phyloP scores from a whole-genome alignment of 2,888 invertebrate genomes.

The Macrophya alboannulata region DNA sequence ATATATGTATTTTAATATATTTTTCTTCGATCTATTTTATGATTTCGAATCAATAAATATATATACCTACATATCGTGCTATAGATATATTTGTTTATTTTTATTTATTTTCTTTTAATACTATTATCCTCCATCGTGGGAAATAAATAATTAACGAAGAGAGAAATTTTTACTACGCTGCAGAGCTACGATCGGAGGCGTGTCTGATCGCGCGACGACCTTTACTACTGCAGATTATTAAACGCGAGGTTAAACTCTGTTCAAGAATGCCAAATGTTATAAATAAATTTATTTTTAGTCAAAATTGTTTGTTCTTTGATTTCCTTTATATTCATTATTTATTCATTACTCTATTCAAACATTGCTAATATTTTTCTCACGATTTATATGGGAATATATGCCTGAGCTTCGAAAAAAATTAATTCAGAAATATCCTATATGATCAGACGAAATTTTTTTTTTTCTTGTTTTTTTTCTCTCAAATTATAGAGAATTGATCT shows the following conservation, averaged over 20 bases:
- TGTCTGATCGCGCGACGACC: slow-evolving; percentile 5
- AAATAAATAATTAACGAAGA: no score
- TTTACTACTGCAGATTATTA: not conserved
- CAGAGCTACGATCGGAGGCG: not conserved
- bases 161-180: not conserved
- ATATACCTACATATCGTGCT: not conserved
- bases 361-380: not conserved
- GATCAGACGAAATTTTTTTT: not conserved
- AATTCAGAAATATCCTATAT: no score
- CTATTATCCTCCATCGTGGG: no score
- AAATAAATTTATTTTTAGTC: not conserved
- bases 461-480: not conserved
- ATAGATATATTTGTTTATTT: not conserved
- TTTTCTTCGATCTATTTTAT: not conserved
- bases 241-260: not conserved
- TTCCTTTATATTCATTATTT: not conserved
- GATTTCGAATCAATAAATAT: not conserved
- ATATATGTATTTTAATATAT: no score
- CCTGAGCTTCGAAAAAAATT: not conserved
- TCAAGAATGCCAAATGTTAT: not conserved
- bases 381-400: no score
- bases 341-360: not conserved
- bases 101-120: no score
- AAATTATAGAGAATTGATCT: not conserved
- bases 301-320: not conserved